These are phyloP conservation scores for Manacus vitellinus DNA, from an alignment of 2,113 vertebrate species.

Conservation along the genomic window DNA sequence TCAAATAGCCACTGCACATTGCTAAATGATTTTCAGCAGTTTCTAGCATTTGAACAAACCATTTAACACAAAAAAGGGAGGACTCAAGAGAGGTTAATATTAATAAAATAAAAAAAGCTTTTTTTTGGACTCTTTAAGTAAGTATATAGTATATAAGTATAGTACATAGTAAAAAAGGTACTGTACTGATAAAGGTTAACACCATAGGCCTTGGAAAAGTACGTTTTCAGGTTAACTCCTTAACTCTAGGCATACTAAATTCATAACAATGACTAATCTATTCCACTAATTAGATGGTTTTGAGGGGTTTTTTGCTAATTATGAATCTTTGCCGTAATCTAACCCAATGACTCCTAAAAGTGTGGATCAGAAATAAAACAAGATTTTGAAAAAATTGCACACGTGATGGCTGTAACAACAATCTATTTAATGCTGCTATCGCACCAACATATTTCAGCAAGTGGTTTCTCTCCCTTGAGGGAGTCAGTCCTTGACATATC, in stretches of 20 bases:
- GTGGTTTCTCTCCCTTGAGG: conserved; percentile 27
- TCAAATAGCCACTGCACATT: not conserved
- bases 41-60: not conserved
- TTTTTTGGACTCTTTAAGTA: not conserved
- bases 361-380: conserved; percentile 7
- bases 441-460: not conserved
- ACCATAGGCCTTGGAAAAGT: not conserved
- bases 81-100: not conserved
- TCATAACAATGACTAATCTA: conserved; percentile 3
- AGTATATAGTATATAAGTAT: not conserved
- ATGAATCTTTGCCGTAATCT: conserved; percentile 48
- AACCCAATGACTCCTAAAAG: conserved; percentile 27
- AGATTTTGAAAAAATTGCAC: conserved; percentile 3
- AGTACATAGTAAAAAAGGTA: not conserved
- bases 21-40: not conserved
- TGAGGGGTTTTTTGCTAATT: not conserved
- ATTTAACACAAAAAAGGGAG: not conserved
- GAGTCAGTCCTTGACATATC: conserved; percentile 46
- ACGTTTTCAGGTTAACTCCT: conserved; percentile 21
- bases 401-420: not conserved
- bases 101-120: fast-evolving
- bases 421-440: conserved; percentile 15
- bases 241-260: conserved; percentile 6
- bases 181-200: not conserved
- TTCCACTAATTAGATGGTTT: conserved; percentile 21